Base-by-base conservation (phyloP, 1,140 invertebrate genomes). In the Apis cerana region DNA sequence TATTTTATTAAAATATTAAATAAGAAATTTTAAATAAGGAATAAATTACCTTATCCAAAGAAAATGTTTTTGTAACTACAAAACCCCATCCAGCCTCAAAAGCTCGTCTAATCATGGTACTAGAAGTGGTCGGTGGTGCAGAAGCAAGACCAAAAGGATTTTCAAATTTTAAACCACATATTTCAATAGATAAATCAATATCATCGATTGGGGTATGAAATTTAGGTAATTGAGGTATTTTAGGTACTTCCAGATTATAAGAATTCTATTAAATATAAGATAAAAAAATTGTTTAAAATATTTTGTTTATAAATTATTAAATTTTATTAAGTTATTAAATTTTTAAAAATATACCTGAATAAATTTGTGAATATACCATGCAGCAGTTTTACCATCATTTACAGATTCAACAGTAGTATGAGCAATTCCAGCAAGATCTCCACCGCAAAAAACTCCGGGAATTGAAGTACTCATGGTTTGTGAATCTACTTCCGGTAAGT, bases 351-450 rank as follows among this genome's bases (percentile, higher is more conserved):
- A 11, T 54, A 77, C 77, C 77, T 99, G 98, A 72, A 99, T 94
- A 92, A 97, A 98, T 88, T 97, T 97, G 91, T 99, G 99, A 70
- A 99, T 99, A 88, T 96, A 96, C 99, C 99, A 99, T 11, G 99
- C 97, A 1, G 99, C 99, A 10, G 97, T 98, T 95, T 99, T 99
- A 48, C 99, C 99, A 94, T 99, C 99, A 93, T 99, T 99, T 0
- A 99, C 98, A 4, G 98, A 97, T 95, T 99, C 99, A 0, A 99
- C 99, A 0, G 99, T 99, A 0, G 99, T 99, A 93, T 99, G 98
- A 0, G 98, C 97, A 33, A 98, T 95, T 2, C 98, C 99, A 13
- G 97, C 98, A 13, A 99, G 90, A 94, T 99, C 99, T 1, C 99
- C 99, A 13, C 99, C 99, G 88, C 97, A 96, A 92, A 99, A 99